These are phyloP conservation scores for Onychomys leucogaster DNA, from an alignment of 2,797 vertebrate species.

Conservation along the genomic window DNA sequence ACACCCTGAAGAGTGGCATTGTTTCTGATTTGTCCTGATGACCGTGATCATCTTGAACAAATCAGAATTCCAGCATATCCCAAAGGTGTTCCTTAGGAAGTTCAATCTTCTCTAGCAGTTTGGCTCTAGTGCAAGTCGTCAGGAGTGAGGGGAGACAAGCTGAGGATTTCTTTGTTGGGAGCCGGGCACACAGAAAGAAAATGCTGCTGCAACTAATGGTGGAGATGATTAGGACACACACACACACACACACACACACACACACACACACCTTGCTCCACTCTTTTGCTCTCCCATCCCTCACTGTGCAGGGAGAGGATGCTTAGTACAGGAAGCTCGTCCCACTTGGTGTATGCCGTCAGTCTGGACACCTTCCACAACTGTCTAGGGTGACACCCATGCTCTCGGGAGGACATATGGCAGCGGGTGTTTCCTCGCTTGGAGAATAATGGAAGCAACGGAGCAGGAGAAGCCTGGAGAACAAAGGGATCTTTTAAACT, in stretches of 20 bases:
- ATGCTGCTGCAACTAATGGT: not conserved
- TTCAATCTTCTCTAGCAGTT: constrained; percentile 49
- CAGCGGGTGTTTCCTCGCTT: constrained; percentile 79
- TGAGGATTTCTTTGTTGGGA: constrained; percentile 67
- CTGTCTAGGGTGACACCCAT: constrained; percentile 35
- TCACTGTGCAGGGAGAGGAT: not conserved
- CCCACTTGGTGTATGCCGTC: constrained; percentile 24
- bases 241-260: not conserved
- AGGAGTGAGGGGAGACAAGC: not conserved
- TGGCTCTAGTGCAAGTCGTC: not conserved
- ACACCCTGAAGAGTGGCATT: constrained; percentile 47
- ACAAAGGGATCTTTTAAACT: constrained; percentile 85
- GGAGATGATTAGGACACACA: not conserved
- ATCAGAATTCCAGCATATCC: constrained; percentile 48
- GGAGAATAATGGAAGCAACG: constrained; percentile 84
- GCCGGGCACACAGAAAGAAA: not conserved
- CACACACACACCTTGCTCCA: not conserved
- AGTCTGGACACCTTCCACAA: not conserved
- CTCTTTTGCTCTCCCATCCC: not conserved
- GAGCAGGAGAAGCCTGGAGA: constrained; percentile 80
- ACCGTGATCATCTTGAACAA: constrained; percentile 63
- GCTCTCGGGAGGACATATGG: constrained; percentile 86
- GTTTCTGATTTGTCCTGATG: constrained; percentile 65
- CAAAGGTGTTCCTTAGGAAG: constrained; percentile 66
- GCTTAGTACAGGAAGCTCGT: constrained; percentile 10